Percentiles rank a stretch among this genome's conserved stretches.
phyloP scores from a whole-genome alignment of 1,140 invertebrate genomes.

The Drosophila sp. region DNA sequence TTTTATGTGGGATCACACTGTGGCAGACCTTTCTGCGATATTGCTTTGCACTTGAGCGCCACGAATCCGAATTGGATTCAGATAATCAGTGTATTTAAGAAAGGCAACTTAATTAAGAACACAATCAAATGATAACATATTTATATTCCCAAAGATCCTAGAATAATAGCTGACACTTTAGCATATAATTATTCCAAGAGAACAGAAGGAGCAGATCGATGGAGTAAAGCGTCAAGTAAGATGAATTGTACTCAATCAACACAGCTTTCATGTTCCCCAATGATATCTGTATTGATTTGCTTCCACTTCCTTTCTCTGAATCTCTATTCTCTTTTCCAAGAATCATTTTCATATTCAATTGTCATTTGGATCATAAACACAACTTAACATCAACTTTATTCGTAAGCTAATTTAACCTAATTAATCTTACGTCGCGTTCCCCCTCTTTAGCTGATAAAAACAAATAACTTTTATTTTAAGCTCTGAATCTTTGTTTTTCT shows the following conservation, averaged over 20 bases:
- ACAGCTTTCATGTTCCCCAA: not conserved
- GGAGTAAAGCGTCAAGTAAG: constrained; percentile 9
- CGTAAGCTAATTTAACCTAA: not conserved
- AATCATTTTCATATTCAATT: constrained; percentile 12
- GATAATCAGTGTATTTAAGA: constrained; percentile 1
- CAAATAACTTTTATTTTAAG: constrained; percentile 25
- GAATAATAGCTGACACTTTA: constrained; percentile 3
- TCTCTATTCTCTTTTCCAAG: not conserved
- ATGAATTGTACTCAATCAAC: not conserved
- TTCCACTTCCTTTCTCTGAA: not conserved
- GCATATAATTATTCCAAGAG: constrained; percentile 1
- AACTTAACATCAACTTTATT: not conserved
- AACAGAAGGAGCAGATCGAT: constrained; percentile 3
- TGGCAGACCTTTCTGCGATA: constrained; percentile 2
- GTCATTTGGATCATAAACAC: constrained; percentile 4
- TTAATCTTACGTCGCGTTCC: constrained; percentile 6
- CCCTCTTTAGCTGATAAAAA: constrained; percentile 11
- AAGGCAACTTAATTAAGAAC: constrained; percentile 7
- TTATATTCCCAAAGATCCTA: not conserved
- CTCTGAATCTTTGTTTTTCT: constrained; percentile 28
- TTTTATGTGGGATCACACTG: not conserved
- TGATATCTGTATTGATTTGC: not conserved
- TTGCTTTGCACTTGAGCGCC: constrained; percentile 13
- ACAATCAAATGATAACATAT: not conserved
- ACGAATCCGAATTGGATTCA: not conserved